Percentiles rank a stretch among this genome's conserved stretches.
These are phyloP conservation scores for Strigamia maritima DNA, from an alignment of 2,888 invertebrate genomes.

Conservation along the genomic window DNA sequence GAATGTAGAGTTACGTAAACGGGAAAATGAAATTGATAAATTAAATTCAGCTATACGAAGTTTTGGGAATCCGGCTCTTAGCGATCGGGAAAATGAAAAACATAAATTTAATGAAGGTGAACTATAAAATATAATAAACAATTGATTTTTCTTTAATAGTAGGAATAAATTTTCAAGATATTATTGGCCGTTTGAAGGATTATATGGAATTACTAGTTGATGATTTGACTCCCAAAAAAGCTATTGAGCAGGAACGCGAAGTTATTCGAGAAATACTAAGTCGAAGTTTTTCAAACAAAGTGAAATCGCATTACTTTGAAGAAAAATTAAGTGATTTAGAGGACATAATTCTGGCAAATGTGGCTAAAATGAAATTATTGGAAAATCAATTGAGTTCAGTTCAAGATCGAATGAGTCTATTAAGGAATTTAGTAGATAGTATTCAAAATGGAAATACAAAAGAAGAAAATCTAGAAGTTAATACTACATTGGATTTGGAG, in stretches of 20 bases:
- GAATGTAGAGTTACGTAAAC: background rate
- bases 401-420: background rate
- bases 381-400: background rate
- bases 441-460: background rate
- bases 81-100: background rate
- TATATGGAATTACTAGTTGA: background rate
- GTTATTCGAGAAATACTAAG: background rate
- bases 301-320: background rate
- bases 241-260: background rate
- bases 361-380: background rate
- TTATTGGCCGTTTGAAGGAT: background rate
- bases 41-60: background rate
- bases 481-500: too few species aligned
- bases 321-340: background rate
- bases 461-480: background rate
- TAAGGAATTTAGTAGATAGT: background rate
- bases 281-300: background rate
- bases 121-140: too few species aligned
- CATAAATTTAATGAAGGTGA: background rate
- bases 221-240: background rate
- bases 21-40: background rate
- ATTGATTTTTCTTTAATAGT: too few species aligned
- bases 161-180: background rate
- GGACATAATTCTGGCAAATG: background rate
- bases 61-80: background rate